A percentile compares a stretch with the other conserved stretches of the same genome.
These are phyloP conservation scores for Myotis brandtii DNA, from an alignment of 2,113 vertebrate genomes.

Conservation along the genomic window DNA sequence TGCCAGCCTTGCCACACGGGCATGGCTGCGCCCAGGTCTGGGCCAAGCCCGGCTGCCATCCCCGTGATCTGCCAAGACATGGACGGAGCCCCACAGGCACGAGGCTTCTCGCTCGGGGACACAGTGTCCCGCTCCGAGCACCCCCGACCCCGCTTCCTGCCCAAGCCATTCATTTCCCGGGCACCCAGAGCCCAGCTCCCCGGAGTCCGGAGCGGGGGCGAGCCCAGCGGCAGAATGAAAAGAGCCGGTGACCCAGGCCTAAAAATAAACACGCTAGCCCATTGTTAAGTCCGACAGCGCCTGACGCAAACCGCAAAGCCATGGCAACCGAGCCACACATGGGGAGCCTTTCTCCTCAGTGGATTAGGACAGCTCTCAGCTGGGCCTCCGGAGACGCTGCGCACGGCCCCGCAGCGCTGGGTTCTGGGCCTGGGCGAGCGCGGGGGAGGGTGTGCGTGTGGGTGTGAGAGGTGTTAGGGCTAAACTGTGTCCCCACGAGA, in stretches of 20 bases:
- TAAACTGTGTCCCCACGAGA: no score
- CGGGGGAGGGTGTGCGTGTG: no score
- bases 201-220: conserved; percentile 69
- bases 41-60: neutral
- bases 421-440: conserved; percentile 79
- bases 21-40: neutral
- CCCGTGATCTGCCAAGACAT: neutral
- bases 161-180: conserved; percentile 75
- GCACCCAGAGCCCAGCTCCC: conserved; percentile 72
- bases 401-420: conserved; percentile 44
- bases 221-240: conserved; percentile 65
- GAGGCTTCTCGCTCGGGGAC: neutral
- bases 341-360: conserved; percentile 74
- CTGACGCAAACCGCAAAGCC: conserved; percentile 70
- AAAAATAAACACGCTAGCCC: conserved; percentile 85
- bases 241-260: conserved; percentile 80
- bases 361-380: conserved; percentile 72
- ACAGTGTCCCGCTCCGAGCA: conserved; percentile 63
- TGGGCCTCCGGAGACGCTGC: conserved; percentile 44
- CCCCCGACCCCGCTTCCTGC: conserved; percentile 78
- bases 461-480: neutral
- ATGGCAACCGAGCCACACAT: conserved; percentile 82
- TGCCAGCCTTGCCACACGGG: neutral
- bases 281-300: conserved; percentile 80
- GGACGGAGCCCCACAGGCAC: rapidly evolving